Conservation (phyloP, 2,113 vertebrate species). For the Argyrosomus japonicus region DNA sequence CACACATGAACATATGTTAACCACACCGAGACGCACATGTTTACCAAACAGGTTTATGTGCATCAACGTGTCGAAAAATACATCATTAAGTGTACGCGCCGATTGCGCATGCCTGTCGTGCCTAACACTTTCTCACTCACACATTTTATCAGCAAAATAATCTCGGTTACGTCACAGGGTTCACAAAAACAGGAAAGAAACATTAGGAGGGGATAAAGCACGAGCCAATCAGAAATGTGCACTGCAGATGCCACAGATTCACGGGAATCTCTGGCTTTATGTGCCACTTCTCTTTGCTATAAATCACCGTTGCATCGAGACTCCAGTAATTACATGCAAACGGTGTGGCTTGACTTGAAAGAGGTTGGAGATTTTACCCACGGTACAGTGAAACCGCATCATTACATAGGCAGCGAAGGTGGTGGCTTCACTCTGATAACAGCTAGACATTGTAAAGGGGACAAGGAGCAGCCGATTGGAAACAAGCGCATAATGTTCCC, state of each 20-base stretch:
- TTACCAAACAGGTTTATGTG: slow-evolving; percentile 14
- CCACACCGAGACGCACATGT: background rate
- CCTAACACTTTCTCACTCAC: background rate
- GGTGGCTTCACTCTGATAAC: slow-evolving; percentile 40
- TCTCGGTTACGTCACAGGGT: slow-evolving; percentile 41
- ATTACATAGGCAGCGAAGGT: slow-evolving; percentile 11
- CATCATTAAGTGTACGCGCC: background rate
- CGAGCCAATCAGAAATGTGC: slow-evolving; percentile 67
- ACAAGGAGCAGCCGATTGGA: slow-evolving; percentile 25
- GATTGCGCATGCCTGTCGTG: background rate
- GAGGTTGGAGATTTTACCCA: slow-evolving; percentile 45
- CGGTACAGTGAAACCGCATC: slow-evolving; percentile 34
- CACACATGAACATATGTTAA: background rate
- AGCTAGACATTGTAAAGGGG: slow-evolving; percentile 13
- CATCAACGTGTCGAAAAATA: background rate
- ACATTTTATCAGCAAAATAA: slow-evolving; percentile 46
- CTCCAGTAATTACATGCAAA: slow-evolving; percentile 68
- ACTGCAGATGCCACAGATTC: slow-evolving; percentile 71
- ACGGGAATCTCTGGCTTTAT: slow-evolving; percentile 55
- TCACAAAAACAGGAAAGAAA: slow-evolving; percentile 59
- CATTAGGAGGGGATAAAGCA: slow-evolving; percentile 38
- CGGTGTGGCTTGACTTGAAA: slow-evolving; percentile 50
- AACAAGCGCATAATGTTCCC: slow-evolving; percentile 37
- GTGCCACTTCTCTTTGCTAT: slow-evolving; percentile 42
- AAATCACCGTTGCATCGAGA: slow-evolving; percentile 63